Evolutionary conservation across 2,888 invertebrate genomes (phyloP).

Genomic region (Dermolepida albohirtum): DNA sequence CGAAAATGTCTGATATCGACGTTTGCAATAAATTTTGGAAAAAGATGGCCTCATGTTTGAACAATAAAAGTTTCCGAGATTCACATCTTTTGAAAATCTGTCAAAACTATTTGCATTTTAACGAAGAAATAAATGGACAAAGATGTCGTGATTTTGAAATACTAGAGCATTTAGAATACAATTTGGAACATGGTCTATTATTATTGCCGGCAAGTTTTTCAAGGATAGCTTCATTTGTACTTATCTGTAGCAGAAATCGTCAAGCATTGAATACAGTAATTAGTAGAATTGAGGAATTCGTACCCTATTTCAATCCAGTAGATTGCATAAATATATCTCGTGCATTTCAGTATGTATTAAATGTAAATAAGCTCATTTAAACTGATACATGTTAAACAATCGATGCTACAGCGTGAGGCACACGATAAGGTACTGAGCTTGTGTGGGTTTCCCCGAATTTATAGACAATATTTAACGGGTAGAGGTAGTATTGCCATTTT

Average conservation of each 20-base stretch:
- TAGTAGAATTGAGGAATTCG: slow-evolving; percentile 62
- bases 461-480: no score
- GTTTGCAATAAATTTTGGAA: slow-evolving; percentile 67
- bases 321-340: slow-evolving; percentile 66
- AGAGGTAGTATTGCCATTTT: no score
- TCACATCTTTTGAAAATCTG: slow-evolving; percentile 63
- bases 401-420: no score
- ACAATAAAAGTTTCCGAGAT: slow-evolving; percentile 53
- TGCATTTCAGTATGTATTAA: slow-evolving; percentile 61
- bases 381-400: no score
- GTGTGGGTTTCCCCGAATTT: no score
- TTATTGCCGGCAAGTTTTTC: slow-evolving; percentile 64
- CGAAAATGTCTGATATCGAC: slow-evolving; percentile 66
- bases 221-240: slow-evolving; percentile 63
- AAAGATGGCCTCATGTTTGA: slow-evolving; percentile 60
- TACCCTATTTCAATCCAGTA: slow-evolving; percentile 61
- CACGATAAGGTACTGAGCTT: no score
- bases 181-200: slow-evolving; percentile 59
- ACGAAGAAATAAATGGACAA: slow-evolving; percentile 68
- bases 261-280: slow-evolving; percentile 61
- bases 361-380: slow-evolving; percentile 47
- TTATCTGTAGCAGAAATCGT: slow-evolving; percentile 63
- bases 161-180: slow-evolving; percentile 60
- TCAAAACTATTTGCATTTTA: slow-evolving; percentile 69
- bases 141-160: slow-evolving; percentile 67